A percentile compares a stretch with the other conserved stretches of the same genome.
Evolutionary conservation across 64 coral and sea anemone species (phyloP).

Genomic region (Stichodactyla mertensii): DNA sequence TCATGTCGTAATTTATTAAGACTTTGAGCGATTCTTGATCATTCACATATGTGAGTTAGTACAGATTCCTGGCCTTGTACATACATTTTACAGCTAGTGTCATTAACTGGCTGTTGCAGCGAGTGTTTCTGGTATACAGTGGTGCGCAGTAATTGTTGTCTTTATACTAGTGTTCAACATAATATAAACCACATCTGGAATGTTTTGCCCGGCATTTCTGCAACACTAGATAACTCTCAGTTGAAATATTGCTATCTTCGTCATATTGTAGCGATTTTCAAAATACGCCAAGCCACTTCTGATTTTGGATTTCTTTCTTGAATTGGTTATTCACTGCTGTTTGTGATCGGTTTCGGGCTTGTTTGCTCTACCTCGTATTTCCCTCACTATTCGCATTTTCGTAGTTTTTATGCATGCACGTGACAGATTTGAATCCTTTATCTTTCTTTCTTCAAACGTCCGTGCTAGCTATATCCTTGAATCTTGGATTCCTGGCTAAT

Average conservation of each 20-base stretch:
- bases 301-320: constrained; percentile 7
- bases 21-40: background rate
- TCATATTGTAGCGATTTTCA: background rate
- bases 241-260: background rate
- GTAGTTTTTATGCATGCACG: background rate
- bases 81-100: background rate
- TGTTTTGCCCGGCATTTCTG: constrained; percentile 18
- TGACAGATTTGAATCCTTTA: constrained; percentile 15
- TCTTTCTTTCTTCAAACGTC: constrained; percentile 23
- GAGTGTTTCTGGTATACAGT: background rate
- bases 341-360: background rate
- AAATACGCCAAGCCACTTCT: constrained; percentile 19
- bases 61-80: background rate
- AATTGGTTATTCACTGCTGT: background rate
- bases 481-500: constrained; percentile 25
- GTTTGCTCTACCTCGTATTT: constrained; percentile 16
- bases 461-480: no score
- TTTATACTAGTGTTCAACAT: constrained; percentile 17
- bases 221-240: background rate
- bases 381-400: background rate
- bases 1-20: background rate
- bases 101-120: background rate
- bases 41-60: background rate
- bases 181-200: constrained; percentile 25
- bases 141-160: constrained; percentile 17